A percentile compares a stretch with the other conserved stretches of the same genome.
These are phyloP conservation scores for Hirundichthys speculiger DNA, from an alignment of 2,113 vertebrate species.

Conservation along the genomic window DNA sequence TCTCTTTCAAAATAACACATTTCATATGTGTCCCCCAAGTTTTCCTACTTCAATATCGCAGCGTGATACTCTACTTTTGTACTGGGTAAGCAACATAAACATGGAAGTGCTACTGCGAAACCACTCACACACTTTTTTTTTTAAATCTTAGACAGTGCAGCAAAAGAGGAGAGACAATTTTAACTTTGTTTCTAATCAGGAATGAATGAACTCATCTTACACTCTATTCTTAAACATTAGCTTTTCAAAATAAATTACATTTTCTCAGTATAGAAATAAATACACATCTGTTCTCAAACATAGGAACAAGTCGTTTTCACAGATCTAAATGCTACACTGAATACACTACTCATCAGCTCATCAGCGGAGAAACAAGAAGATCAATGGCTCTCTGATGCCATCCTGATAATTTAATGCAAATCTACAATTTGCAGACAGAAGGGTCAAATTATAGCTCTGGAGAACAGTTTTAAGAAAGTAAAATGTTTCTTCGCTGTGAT, in stretches of 20 bases:
- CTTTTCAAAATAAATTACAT: conserved; percentile 74
- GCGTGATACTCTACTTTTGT: conserved; percentile 27
- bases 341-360: conserved; percentile 61
- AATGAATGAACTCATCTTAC: conserved; percentile 62
- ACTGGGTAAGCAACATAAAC: conserved; percentile 37
- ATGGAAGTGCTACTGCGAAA: conserved; percentile 42
- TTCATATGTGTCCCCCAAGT: conserved; percentile 15
- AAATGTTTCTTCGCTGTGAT: background rate
- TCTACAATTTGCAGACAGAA: conserved; percentile 58
- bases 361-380: conserved; percentile 56
- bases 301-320: conserved; percentile 69
- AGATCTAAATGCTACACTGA: conserved; percentile 67
- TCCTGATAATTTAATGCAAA: conserved; percentile 70
- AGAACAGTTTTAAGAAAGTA: conserved; percentile 30
- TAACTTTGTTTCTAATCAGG: conserved; percentile 54
- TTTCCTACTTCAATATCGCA: conserved; percentile 12
- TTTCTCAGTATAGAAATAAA: conserved; percentile 78
- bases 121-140: conserved; percentile 31
- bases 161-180: conserved; percentile 30
- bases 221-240: conserved; percentile 65
- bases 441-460: conserved; percentile 49
- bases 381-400: conserved; percentile 51
- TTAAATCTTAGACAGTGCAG: conserved; percentile 57
- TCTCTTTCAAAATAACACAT: conserved; percentile 34
- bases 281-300: conserved; percentile 70